phyloP scores from a whole-genome alignment of 2,113 vertebrate genomes.

The Pteropus alecto region DNA sequence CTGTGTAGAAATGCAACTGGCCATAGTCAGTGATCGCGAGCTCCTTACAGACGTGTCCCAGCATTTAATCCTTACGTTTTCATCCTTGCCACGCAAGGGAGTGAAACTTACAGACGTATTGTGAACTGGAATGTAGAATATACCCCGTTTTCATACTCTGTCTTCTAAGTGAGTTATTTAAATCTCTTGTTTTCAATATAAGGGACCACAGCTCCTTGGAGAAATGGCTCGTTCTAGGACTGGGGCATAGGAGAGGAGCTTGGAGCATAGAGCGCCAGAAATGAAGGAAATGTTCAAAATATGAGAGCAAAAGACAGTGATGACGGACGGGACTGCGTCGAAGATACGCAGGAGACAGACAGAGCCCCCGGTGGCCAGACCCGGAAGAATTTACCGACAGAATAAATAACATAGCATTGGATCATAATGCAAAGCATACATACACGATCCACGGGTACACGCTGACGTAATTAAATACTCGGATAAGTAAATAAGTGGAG shows the following conservation, averaged over 20 bases:
- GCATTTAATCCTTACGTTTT: neutral
- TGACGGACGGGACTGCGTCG: accelerated
- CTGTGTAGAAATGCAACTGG: neutral
- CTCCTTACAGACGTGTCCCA: neutral
- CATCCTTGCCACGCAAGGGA: neutral
- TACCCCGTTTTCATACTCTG: neutral
- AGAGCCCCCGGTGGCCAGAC: accelerated
- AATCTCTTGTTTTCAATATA: neutral
- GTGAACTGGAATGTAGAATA: neutral
- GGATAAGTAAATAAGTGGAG: accelerated
- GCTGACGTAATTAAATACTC: accelerated
- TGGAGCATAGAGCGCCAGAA: neutral
- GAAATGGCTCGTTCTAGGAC: neutral
- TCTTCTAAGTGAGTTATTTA: neutral
- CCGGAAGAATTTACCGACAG: too few relatives aligned
- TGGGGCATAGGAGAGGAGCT: accelerated
- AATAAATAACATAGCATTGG: accelerated
- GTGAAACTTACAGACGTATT: neutral
- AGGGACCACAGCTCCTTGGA: neutral
- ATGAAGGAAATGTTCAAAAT: neutral
- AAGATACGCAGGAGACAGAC: accelerated
- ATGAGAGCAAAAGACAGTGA: accelerated
- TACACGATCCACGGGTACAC: accelerated
- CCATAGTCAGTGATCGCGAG: accelerated
- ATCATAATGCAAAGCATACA: too few relatives aligned